Base-by-base conservation (phyloP, 2,113 vertebrate species). In the Amphiprion percula region DNA sequence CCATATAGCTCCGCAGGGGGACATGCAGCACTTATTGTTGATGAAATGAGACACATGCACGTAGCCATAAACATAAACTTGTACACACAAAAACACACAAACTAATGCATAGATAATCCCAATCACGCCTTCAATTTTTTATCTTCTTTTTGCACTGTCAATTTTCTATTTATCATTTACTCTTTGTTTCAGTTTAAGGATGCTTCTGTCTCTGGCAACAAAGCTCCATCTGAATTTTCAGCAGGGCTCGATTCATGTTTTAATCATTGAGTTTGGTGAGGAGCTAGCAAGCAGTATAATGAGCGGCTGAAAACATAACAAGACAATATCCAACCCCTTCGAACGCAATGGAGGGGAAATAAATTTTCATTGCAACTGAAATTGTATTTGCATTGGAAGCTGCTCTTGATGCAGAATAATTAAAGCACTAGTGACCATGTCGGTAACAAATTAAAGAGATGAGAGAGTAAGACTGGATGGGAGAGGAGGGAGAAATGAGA, bases 251-350 rank as follows among this genome's bases (percentile, higher is more conserved):
- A 65, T 87, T 92, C 90, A 91, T 90, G 87, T 92, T 92, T 93
- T 88, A 93, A 91, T 91, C 89, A 92, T 89, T 69, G 66, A 56
- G 84, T 74, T 54, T 44, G 66, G 49, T 78, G 72, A 85, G 84
- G 72, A 82, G 79, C 64, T 72, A 64, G 75, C 68, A 37, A 59
- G 67, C 72, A 63, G 75, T 39, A 87, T 92, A 92, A 93, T 91
- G 90, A 92, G 87, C 77, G 77, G 80, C 85, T 84, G 89, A 85
- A 84, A 83, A 80, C 71, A 74, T 76, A 91, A 87, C 88, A 87
- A 84, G 74, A 73, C 77, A 86, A 86, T 88, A 88, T 76, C 72
- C 77, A 67, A 63, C 61, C 24, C 47, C 78, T 90, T 78, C 23
- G 5, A 82, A 84, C 1, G 65, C 87, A 78, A 54, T 75, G 70